These are phyloP conservation scores for Ceratotherium simum DNA, from an alignment of 2,113 vertebrate genomes.

Conservation along the genomic window DNA sequence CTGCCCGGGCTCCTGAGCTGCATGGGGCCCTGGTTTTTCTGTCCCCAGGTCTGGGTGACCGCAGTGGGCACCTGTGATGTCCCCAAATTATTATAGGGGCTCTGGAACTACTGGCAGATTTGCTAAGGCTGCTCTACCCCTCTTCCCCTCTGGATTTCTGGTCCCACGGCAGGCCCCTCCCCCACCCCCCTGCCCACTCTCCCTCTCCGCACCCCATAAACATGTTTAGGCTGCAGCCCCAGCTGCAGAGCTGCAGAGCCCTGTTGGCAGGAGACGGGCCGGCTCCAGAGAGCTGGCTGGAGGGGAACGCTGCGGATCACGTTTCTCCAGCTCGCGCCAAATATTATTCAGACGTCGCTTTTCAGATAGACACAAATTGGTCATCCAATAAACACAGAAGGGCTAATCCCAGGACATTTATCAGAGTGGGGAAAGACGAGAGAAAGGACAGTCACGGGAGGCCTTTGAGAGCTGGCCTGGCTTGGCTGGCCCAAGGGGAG, in stretches of 20 bases:
- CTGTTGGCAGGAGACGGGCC: slow-evolving; percentile 59
- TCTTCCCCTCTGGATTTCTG: neutral
- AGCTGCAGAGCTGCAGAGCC: slow-evolving; percentile 35
- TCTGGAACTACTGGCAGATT: neutral
- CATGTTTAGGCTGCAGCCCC: slow-evolving; percentile 31
- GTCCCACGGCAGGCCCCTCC: neutral
- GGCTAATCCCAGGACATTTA: slow-evolving; percentile 75
- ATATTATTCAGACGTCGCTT: slow-evolving; percentile 75
- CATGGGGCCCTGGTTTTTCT: neutral
- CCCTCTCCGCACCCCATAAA: neutral
- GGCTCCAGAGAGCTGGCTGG: slow-evolving; percentile 67
- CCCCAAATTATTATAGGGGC: neutral
- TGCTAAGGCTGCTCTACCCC: neutral
- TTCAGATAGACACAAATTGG: slow-evolving; percentile 82
- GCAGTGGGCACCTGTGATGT: neutral
- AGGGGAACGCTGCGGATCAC: slow-evolving; percentile 65
- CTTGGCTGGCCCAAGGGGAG: neutral
- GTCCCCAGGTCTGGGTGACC: neutral
- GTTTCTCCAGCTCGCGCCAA: slow-evolving; percentile 77
- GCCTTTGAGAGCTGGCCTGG: slow-evolving; percentile 44
- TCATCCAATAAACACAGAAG: slow-evolving; percentile 79
- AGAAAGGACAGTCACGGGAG: slow-evolving; percentile 55
- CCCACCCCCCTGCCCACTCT: neutral
- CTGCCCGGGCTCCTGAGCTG: neutral
- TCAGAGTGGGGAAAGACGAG: slow-evolving; percentile 71